Percentiles rank a stretch among this genome's conserved stretches.
These are phyloP conservation scores for Squalus acanthias DNA, from an alignment of 2,797 vertebrate species.

Conservation along the genomic window DNA sequence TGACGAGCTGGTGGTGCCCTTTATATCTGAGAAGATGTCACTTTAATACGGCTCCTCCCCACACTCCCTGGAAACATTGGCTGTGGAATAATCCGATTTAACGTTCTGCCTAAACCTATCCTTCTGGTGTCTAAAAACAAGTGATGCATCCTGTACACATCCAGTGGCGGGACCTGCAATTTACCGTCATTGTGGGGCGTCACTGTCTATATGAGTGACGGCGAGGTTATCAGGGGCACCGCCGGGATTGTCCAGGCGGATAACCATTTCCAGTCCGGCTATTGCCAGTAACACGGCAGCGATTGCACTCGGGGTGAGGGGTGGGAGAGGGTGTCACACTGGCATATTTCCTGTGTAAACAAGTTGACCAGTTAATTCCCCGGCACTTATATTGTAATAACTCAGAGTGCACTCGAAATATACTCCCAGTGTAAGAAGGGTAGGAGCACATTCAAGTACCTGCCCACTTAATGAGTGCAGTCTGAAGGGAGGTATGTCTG, in stretches of 20 bases:
- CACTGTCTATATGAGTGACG: background rate
- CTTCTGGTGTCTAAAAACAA: background rate
- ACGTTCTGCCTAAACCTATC: background rate
- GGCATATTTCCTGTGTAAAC: background rate
- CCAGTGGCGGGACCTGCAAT: background rate
- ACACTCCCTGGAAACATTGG: background rate
- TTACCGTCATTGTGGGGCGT: background rate
- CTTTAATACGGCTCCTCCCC: background rate
- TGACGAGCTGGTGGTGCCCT: background rate
- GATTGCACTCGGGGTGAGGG: background rate
- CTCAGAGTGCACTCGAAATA: background rate
- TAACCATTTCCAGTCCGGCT: background rate
- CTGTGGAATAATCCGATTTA: background rate
- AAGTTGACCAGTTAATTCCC: background rate
- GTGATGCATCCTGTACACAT: background rate
- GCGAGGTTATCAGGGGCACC: background rate
- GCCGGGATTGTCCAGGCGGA: background rate
- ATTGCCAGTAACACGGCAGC: background rate
- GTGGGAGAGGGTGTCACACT: background rate
- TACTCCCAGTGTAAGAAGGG: background rate
- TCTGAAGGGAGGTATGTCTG: background rate
- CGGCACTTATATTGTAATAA: background rate
- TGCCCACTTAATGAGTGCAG: background rate
- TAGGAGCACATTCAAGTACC: background rate
- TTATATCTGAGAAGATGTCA: background rate